Conservation (phyloP, 2,888 invertebrate species). For the Macaria notata region DNA sequence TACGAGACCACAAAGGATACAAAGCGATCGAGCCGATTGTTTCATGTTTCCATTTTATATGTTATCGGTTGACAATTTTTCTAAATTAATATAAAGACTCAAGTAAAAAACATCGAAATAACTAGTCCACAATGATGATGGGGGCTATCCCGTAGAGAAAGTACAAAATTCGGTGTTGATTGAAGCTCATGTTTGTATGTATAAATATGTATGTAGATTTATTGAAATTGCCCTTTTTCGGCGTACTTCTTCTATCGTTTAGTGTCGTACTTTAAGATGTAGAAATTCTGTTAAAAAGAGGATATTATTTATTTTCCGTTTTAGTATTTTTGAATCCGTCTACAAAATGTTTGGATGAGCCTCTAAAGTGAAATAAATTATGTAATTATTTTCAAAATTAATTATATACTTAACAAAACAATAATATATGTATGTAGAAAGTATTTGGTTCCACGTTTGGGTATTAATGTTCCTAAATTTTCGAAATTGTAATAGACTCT, state of each 20-base stretch:
- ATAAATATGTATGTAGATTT: slow-evolving; percentile 70
- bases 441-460: slow-evolving; percentile 79
- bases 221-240: slow-evolving; percentile 70
- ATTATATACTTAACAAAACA: slow-evolving; percentile 65
- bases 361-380: slow-evolving; percentile 68
- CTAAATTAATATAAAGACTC: slow-evolving; percentile 77
- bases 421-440: slow-evolving; percentile 69
- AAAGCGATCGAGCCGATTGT: slow-evolving; percentile 62
- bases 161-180: slow-evolving; percentile 82
- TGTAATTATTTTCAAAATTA: slow-evolving; percentile 80
- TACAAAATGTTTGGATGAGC: slow-evolving; percentile 75
- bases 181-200: slow-evolving; percentile 74
- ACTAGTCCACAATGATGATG: slow-evolving; percentile 78
- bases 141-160: slow-evolving; percentile 74
- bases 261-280: slow-evolving; percentile 68
- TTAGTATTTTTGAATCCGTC: slow-evolving; percentile 78
- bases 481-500: slow-evolving; percentile 82
- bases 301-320: slow-evolving; percentile 61
- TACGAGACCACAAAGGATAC: slow-evolving; percentile 79
- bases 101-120: slow-evolving; percentile 79
- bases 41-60: slow-evolving; percentile 57
- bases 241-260: slow-evolving; percentile 65
- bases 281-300: slow-evolving; percentile 69
- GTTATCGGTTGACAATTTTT: slow-evolving; percentile 79
- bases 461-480: slow-evolving; percentile 83